Base-by-base conservation (phyloP, 2,888 invertebrate species). In the Esperia sulphurella region DNA sequence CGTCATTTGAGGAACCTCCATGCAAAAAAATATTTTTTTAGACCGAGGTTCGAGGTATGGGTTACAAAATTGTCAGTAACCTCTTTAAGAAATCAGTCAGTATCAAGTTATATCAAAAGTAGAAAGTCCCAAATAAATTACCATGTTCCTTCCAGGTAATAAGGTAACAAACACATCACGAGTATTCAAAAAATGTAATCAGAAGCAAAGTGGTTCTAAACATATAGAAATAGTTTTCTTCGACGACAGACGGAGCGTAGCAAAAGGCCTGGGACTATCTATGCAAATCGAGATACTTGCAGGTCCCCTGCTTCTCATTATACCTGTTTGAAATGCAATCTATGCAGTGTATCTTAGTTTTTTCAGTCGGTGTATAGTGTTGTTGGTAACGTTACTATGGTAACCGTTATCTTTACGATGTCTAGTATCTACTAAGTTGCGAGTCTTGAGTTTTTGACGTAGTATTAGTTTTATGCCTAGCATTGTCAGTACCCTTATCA, bases 291-390 rank as follows among this genome's bases (percentile, higher is more conserved):
- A 58, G 58, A 59, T 60, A 65, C 63, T 57, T 71, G 77, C 79
- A 70, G 70, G 75, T 71, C 74, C 72, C 72, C 70, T 62, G 52
- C 45, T 51, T 58, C 75, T 80, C 79, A 85, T 85, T 84, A 85
- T 71, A 67, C 68, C 79, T 80, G 70, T 71, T 89, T 87, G 76
- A 68, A 81, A 86, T 87, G 86, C 84, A 89, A 88, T 88, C 87
- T 88, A 86, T 85, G 84, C 84, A 75, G 59, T 77, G 71, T 73
- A 87, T 89, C 87, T 72, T 63, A 70, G 75, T 84, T 83, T 82
- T 86, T 87, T 84, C 68, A 75, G 76, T 68, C 68, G 63, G 60
- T 63, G 60, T 58, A 46, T 39, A 59, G 53, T 87, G 87, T 87
- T 88, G 85, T 77, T 68, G 56, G 61, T 55, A 12, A 43, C 10